These are phyloP conservation scores for Tipula helvola DNA, from an alignment of 2,888 invertebrate genomes.

Conservation along the genomic window DNA sequence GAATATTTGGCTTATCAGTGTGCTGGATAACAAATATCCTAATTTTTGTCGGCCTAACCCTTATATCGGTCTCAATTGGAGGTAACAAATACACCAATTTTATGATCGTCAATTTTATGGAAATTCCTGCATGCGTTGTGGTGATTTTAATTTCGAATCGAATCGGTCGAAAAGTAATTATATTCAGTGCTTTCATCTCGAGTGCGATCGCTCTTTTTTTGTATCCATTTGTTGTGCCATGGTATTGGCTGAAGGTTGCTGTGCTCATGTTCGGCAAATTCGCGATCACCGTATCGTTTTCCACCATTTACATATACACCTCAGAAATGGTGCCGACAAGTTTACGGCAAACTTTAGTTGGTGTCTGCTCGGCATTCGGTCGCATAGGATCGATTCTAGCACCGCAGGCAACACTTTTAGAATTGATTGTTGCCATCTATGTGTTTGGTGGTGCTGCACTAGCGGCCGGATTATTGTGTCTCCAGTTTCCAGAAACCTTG, in stretches of 20 bases:
- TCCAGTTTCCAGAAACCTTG: not conserved
- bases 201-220: not conserved
- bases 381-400: constrained; percentile 57
- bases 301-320: constrained; percentile 54
- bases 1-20: not conserved
- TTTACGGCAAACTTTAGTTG: constrained; percentile 50
- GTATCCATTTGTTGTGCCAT: not conserved
- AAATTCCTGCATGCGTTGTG: not conserved
- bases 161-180: not conserved
- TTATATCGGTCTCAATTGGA: not conserved
- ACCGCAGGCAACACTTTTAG: constrained; percentile 53
- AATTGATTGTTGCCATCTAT: not conserved
- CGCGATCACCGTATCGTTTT: constrained; percentile 52
- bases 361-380: constrained; percentile 56
- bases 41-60: not conserved
- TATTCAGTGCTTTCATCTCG: not conserved
- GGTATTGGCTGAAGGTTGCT: constrained; percentile 36
- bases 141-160: not conserved
- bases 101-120: not conserved
- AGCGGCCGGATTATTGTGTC: not conserved
- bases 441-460: not conserved
- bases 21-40: not conserved
- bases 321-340: constrained; percentile 60
- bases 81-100: not conserved
- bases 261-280: constrained; percentile 30